Conservation (phyloP, 1,140 invertebrate species). For the Trialeurodes vaporariorum region DNA sequence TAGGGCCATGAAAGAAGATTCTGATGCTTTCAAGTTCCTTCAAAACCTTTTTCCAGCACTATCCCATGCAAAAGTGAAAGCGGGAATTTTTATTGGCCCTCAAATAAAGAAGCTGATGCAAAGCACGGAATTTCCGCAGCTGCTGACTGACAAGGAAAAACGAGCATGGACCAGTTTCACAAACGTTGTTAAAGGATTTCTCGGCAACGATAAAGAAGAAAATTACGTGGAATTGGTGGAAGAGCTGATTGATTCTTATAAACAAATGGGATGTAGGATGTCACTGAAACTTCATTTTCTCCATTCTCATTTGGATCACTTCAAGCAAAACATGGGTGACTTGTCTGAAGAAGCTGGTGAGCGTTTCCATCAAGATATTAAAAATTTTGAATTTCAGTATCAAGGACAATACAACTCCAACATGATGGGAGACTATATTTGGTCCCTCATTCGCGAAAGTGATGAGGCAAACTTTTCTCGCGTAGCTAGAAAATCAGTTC, state of each 20-base stretch:
- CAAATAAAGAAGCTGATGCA: conserved; percentile 2
- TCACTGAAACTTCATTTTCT: conserved; percentile 28
- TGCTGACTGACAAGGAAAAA: neutral
- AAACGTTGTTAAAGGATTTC: conserved; percentile 4
- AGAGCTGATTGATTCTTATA: neutral
- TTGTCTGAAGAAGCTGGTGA: conserved; percentile 29
- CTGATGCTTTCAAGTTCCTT: too few relatives aligned
- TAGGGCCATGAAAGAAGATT: too few relatives aligned
- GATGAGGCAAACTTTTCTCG: too few relatives aligned
- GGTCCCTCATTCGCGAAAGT: too few relatives aligned
- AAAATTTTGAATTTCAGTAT: conserved; percentile 25
- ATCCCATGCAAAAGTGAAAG: conserved; percentile 4
- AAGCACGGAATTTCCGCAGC: neutral
- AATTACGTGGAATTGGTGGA: neutral
- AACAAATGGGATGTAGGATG: neutral
- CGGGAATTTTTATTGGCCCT: conserved; percentile 4
- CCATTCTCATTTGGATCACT: conserved; percentile 27
- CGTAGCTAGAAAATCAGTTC: too few relatives aligned
- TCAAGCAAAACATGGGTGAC: conserved; percentile 25
- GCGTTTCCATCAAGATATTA: conserved; percentile 30
- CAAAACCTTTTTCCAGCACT: too few relatives aligned
- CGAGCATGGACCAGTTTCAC: conserved; percentile 3
- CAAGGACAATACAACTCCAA: conserved; percentile 25
- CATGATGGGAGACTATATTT: conserved; percentile 29
- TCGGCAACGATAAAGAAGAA: conserved; percentile 2